A percentile compares a stretch with the other conserved stretches of the same genome.
These are phyloP conservation scores for Bolborhynchus lineola DNA, from an alignment of 2,113 vertebrate genomes.

Conservation along the genomic window DNA sequence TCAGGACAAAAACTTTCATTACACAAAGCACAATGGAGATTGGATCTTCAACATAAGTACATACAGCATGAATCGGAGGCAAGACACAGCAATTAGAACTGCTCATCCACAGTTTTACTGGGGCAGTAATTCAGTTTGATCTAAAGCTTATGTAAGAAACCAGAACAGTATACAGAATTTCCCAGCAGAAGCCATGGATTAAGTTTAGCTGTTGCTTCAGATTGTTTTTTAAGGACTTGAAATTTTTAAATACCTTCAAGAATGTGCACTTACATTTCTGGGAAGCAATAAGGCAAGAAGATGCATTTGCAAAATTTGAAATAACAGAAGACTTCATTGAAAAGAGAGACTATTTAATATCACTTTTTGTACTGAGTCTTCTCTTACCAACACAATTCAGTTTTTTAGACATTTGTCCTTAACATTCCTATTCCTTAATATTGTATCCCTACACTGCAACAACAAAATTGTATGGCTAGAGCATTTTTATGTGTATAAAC, in stretches of 20 bases:
- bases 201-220: neutral
- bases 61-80: neutral
- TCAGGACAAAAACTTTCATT: neutral
- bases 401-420: neutral
- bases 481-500: neutral
- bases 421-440: neutral
- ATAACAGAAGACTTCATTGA: neutral
- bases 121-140: constrained; percentile 19
- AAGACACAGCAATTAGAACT: neutral
- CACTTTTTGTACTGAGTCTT: neutral
- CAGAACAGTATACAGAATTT: neutral
- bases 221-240: neutral
- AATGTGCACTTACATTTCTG: neutral
- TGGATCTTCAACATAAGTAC: neutral
- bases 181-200: neutral
- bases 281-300: neutral
- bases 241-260: neutral
- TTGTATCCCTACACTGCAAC: neutral
- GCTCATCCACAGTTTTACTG: neutral
- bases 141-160: neutral
- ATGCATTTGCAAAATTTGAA: neutral
- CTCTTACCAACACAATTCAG: neutral
- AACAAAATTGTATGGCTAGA: neutral
- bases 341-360: neutral
- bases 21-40: neutral